phyloP scores from a whole-genome alignment of 2,797 vertebrate species.

The Galagoides demidoff region DNA sequence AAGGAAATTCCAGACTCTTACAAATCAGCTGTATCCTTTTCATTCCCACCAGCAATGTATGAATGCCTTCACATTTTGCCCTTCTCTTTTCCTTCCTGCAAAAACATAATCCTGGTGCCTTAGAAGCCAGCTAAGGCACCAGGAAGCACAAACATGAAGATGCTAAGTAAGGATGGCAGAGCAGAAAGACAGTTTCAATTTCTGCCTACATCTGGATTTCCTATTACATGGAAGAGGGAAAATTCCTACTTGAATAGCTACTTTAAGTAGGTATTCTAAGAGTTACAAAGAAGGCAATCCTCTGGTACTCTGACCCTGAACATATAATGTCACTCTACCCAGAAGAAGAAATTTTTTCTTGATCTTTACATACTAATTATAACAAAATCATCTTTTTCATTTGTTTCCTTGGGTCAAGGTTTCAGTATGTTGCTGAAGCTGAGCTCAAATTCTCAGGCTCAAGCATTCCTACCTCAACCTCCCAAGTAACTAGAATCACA shows the following conservation, averaged over 20 bases:
- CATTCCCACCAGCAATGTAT: not conserved
- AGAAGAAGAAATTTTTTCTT: constrained; percentile 16
- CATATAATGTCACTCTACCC: not conserved
- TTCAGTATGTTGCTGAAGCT: not conserved
- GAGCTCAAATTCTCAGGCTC: not conserved
- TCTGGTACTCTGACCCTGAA: not conserved
- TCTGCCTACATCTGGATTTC: not conserved
- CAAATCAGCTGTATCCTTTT: constrained; percentile 27
- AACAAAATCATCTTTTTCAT: not conserved
- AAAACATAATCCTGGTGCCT: not conserved
- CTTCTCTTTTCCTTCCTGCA: constrained; percentile 2
- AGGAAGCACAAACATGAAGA: not conserved
- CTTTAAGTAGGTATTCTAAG: not conserved
- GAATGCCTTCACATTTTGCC: not conserved
- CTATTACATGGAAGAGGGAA: not conserved
- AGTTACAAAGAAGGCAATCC: not conserved
- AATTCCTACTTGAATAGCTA: not conserved
- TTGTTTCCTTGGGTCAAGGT: not conserved
- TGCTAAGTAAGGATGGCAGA: not conserved
- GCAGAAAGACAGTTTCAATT: not conserved
- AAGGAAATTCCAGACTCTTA: not conserved
- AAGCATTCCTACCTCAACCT: not conserved
- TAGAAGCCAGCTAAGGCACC: not conserved
- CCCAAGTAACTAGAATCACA: not conserved
- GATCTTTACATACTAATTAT: not conserved